phyloP scores from a whole-genome alignment of 2,797 vertebrate genomes.

The Setipinna tenuifilis region DNA sequence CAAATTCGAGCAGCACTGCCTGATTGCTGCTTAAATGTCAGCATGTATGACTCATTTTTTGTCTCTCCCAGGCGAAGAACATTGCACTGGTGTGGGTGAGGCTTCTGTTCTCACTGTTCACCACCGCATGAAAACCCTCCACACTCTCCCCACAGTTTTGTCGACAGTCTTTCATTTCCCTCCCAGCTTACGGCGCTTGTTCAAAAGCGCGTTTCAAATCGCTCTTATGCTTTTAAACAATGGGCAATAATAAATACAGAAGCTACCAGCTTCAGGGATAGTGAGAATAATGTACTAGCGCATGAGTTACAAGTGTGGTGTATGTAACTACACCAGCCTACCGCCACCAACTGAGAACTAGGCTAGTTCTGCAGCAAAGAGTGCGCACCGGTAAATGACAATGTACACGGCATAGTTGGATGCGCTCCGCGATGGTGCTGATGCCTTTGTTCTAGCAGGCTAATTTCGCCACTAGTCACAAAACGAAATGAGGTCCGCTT shows the following conservation, averaged over 20 bases:
- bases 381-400: conserved; percentile 6
- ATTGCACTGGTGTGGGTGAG: conserved; percentile 47
- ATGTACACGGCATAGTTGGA: conserved; percentile 15
- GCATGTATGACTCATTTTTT: conserved; percentile 70
- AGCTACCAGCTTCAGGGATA: background rate
- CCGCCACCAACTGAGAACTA: background rate
- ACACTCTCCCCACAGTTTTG: background rate
- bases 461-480: conserved; percentile 29
- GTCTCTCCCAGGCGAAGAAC: conserved; percentile 56
- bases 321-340: background rate
- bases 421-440: conserved; percentile 2
- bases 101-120: conserved; percentile 32
- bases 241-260: background rate
- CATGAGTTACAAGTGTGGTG: background rate
- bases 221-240: background rate
- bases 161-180: background rate
- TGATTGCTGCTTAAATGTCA: conserved; percentile 72
- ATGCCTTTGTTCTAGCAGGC: conserved; percentile 48
- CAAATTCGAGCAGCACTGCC: conserved; percentile 55
- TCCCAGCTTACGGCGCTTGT: background rate
- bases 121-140: conserved; percentile 33
- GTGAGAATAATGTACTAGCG: background rate
- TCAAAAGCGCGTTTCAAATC: background rate
- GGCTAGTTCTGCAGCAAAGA: conserved; percentile 8
- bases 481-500: background rate